Conservation (phyloP, 2,888 invertebrate species). For the Axea sp. region DNA sequence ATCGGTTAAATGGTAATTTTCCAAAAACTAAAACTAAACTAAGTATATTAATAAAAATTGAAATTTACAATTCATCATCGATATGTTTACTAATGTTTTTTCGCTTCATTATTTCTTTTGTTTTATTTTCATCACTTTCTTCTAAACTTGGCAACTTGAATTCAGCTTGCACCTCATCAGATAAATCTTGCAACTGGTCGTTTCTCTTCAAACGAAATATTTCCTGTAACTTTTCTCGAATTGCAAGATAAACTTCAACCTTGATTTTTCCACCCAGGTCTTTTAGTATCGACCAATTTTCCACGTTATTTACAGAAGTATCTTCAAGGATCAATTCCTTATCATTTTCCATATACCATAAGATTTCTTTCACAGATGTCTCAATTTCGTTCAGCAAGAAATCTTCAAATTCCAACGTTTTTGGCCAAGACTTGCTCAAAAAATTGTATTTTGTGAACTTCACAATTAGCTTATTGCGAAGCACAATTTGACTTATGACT, state of each 20-base stretch:
- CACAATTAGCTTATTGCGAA: conserved; percentile 15
- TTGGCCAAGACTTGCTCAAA: conserved; percentile 9
- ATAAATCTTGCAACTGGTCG: background rate
- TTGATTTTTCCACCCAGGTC: conserved; percentile 10
- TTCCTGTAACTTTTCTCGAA: background rate
- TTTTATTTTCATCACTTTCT: background rate
- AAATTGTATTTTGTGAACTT: conserved; percentile 1
- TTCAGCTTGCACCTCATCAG: conserved; percentile 8
- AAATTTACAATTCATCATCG: conserved; percentile 30
- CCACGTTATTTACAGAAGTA: background rate
- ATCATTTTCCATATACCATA: background rate
- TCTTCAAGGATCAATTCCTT: conserved; percentile 13
- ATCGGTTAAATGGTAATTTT: no score
- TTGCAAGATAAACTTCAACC: conserved; percentile 2
- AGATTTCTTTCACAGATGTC: conserved; percentile 51
- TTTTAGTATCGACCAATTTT: conserved; percentile 20
- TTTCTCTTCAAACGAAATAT: conserved; percentile 2
- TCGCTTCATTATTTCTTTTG: conserved; percentile 1
- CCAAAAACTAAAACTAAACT: no score
- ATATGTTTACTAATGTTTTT: conserved; percentile 27
- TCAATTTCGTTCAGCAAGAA: conserved; percentile 65
- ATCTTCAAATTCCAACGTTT: conserved; percentile 62
- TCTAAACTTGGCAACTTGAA: conserved; percentile 29
- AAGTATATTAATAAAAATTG: no score
- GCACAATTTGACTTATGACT: conserved; percentile 12